Conservation (phyloP, 2,888 invertebrate genomes). For the Choreutis nemorana region DNA sequence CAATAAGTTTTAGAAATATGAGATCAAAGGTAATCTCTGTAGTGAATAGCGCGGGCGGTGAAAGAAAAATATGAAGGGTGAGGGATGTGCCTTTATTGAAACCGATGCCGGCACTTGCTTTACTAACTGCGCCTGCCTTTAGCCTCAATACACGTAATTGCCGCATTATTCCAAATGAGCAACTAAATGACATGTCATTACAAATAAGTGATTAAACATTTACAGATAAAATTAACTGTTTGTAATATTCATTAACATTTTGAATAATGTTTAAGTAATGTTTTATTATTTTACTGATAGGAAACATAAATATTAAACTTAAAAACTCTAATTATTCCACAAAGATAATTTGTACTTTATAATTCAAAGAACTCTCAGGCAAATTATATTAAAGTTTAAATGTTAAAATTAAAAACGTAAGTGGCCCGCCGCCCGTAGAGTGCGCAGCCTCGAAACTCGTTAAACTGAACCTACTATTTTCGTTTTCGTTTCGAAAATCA, state of each 20-base stretch:
- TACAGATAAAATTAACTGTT: no score
- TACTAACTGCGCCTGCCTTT: conserved; percentile 49
- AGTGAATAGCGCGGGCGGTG: conserved; percentile 49
- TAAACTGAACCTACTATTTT: conserved; percentile 15
- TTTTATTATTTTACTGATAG: no score
- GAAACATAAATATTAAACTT: no score
- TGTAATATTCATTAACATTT: no score
- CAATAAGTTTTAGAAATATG: conserved; percentile 1
- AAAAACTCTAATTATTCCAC: no score
- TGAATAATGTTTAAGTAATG: no score
- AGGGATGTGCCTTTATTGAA: conserved; percentile 62
- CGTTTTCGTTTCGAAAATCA: conserved; percentile 45
- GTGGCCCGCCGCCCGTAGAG: conserved; percentile 10
- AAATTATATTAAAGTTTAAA: not conserved
- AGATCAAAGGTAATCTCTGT: conserved; percentile 4
- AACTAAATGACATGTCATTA: no score
- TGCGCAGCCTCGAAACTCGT: no score
- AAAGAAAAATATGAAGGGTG: conserved; percentile 63
- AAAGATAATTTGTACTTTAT: no score
- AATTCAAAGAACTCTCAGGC: no score
- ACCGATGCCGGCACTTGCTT: conserved; percentile 62
- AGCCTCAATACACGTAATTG: conserved; percentile 59
- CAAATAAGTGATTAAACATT: no score
- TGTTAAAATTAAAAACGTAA: not conserved
- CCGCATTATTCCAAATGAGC: conserved; percentile 62